Base-by-base conservation (phyloP, 2,888 invertebrate species). In the Ametastegia equiseti region DNA sequence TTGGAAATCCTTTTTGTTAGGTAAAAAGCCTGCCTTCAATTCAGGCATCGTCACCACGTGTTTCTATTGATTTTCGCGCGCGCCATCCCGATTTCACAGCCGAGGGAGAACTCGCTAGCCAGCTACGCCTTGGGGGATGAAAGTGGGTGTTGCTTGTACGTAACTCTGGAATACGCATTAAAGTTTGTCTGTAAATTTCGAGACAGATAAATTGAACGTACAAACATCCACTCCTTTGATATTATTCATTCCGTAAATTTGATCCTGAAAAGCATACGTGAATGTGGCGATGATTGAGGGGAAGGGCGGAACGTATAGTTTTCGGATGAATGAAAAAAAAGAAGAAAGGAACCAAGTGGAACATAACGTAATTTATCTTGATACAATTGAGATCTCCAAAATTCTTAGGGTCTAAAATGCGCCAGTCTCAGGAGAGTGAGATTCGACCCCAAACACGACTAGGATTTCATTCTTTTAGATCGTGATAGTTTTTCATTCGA, bases 11-110 rank as follows among this genome's bases (percentile, higher is more conserved):
- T 0, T 3, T 71, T n/a, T 47, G 9, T 15, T 33, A 19, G 1
- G 33, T 45, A 71, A 71, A 47, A 71, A n/a, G n/a, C 30, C 45
- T 30, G 30, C 30, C 15, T 47, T 27, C 39, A 67, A 11, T 27
- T 71, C 71, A 30, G 45, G 27, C 42, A 47, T 19, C 13, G 15
- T 27, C 42, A 60, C 90, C 90, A 90, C 90, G 90, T 90, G 90
- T 89, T 86, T 85, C 82, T 90, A 90, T 90, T 90, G 90, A 90
- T 90, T 90, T 90, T 89, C 86, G 83, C 67, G 81, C 79, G 84
- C 84, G 85, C 83, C 84, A 71, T 57, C 60, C 80, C 80, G 81
- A 65, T 45, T 15, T 13, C 54, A 33, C 27, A 47, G 45, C 83
- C 47, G 54, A 73, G 30, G 33, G 73, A 36, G 73, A 73, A 45